phyloP scores from a whole-genome alignment of 1,140 invertebrate species.

The Drosophila ironensis region DNA sequence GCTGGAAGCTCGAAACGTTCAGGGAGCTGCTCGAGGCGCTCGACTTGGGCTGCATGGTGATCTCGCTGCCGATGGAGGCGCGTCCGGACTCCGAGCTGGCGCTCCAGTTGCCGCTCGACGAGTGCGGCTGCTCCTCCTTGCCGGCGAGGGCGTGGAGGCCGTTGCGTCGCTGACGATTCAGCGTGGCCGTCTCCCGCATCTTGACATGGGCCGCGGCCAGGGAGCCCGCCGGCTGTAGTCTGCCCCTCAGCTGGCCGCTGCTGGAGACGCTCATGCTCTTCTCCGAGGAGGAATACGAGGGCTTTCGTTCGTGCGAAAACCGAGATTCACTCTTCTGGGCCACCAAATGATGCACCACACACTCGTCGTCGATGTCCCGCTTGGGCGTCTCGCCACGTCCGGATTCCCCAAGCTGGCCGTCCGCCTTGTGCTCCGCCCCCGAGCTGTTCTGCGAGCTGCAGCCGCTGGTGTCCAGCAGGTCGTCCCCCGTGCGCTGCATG shows the following conservation, averaged over 20 bases:
- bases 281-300: constrained; percentile 88
- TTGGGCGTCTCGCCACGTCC: constrained; percentile 17
- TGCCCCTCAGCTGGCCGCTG: constrained; percentile 72
- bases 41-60: constrained; percentile 89
- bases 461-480: constrained; percentile 79
- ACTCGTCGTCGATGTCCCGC: constrained; percentile 83
- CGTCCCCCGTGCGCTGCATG: constrained; percentile 85
- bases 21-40: constrained; percentile 87
- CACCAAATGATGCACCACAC: constrained; percentile 85
- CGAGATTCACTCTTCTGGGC: constrained; percentile 77
- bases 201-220: constrained; percentile 84
- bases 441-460: constrained; percentile 79
- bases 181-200: constrained; percentile 87
- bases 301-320: constrained; percentile 87
- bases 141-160: constrained; percentile 79
- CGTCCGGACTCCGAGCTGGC: constrained; percentile 94
- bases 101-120: constrained; percentile 96
- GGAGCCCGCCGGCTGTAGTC: constrained; percentile 43
- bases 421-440: constrained; percentile 55
- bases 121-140: constrained; percentile 91
- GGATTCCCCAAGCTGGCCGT: constrained; percentile 19
- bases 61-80: constrained; percentile 91
- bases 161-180: constrained; percentile 84
- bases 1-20: constrained; percentile 85
- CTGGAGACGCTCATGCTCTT: constrained; percentile 84